Conservation (phyloP, 2,888 invertebrate genomes). For the Chrysolina americana region DNA sequence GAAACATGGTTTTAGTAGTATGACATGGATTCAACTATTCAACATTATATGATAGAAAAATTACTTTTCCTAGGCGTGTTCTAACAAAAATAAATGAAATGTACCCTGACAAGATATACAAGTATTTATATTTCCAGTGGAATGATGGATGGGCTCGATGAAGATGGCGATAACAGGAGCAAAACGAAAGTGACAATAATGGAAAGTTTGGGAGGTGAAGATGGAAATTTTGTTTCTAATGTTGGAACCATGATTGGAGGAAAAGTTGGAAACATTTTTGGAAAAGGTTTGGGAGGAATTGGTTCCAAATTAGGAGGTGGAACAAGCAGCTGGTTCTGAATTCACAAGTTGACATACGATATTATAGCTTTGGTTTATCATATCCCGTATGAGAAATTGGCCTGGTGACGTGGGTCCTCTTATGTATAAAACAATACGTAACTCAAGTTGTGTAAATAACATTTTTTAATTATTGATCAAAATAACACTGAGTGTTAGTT, state of each 20-base stretch:
- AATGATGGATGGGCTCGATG: slow-evolving; percentile 69
- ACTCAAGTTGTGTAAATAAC: slow-evolving; percentile 45
- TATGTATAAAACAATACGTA: slow-evolving; percentile 45
- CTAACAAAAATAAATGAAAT: neutral
- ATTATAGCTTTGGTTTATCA: slow-evolving; percentile 36
- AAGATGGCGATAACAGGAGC: slow-evolving; percentile 74
- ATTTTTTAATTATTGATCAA: slow-evolving; percentile 44
- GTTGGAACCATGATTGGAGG: slow-evolving; percentile 90
- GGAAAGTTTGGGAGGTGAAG: slow-evolving; percentile 78
- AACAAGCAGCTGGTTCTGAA: slow-evolving; percentile 87
- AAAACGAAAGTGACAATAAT: slow-evolving; percentile 76
- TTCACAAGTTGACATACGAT: slow-evolving; percentile 43
- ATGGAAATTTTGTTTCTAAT: slow-evolving; percentile 82
- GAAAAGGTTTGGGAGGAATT: slow-evolving; percentile 91
- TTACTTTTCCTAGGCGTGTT: neutral
- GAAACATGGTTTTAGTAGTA: too few relatives aligned
- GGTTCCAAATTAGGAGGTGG: slow-evolving; percentile 91
- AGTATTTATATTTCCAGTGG: slow-evolving; percentile 52
- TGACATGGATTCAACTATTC: too few relatives aligned
- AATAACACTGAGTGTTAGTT: slow-evolving; percentile 43
- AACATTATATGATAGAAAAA: too few relatives aligned
- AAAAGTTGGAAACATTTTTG: slow-evolving; percentile 90
- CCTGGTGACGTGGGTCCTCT: slow-evolving; percentile 43
- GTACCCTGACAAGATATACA: neutral
- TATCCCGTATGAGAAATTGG: slow-evolving; percentile 43